Evolutionary conservation across 92 coral and sea anemone species (phyloP).

Genomic region (Porites lobata): DNA sequence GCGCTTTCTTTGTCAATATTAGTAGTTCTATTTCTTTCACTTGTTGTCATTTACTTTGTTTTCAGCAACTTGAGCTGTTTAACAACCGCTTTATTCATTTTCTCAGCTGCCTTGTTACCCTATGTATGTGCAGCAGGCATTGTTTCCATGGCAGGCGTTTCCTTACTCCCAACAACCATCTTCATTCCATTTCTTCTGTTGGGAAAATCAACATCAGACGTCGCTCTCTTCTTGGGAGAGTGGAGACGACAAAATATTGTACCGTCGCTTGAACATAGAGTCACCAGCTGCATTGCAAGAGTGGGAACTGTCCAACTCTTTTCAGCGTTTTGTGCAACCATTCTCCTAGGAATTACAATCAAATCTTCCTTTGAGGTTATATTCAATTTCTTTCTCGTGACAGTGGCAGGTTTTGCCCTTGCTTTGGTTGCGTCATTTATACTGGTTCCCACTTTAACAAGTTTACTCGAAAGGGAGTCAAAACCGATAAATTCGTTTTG

Average conservation of each 20-base stretch:
- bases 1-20: conserved; percentile 4
- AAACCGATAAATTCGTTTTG: neutral
- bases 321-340: conserved; percentile 29
- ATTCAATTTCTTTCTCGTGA: conserved; percentile 21
- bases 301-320: conserved; percentile 42
- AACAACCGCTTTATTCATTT: neutral
- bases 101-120: conserved; percentile 12
- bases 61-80: neutral
- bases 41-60: neutral
- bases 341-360: conserved; percentile 43
- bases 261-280: conserved; percentile 47
- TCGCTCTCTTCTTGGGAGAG: conserved; percentile 31
- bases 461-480: neutral
- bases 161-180: conserved; percentile 27
- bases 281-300: conserved; percentile 34
- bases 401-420: conserved; percentile 19
- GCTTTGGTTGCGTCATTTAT: neutral
- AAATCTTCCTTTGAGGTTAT: conserved; percentile 65
- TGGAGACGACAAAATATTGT: conserved; percentile 22
- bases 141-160: conserved; percentile 18
- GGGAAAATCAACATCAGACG: conserved; percentile 47
- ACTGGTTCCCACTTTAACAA: neutral
- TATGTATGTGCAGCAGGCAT: conserved; percentile 25
- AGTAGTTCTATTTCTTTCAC: neutral
- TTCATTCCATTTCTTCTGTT: conserved; percentile 57